Evolutionary conservation across 2,888 invertebrate species (phyloP), one percentile per base, ranked within the genome.

Genomic region (Heliconius aoede): DNA sequence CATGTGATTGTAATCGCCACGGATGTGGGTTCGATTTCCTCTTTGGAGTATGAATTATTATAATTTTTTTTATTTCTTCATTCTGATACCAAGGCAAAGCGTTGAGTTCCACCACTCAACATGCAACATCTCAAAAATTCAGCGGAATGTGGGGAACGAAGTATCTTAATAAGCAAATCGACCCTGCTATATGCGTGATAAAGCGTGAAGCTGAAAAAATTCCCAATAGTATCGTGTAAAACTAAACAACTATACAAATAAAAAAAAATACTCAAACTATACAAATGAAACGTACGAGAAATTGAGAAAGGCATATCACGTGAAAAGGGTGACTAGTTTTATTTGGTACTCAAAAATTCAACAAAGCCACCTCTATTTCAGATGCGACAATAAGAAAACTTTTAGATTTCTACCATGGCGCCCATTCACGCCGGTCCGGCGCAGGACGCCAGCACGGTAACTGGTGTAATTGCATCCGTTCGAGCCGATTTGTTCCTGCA

Each of bases 391-490:
- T 69, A 69, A 69, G 55, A 55, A 51, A 69, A 69, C 55, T 69
- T 69, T 69, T 32, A 69, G 69, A 69, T 60, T 72, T 72, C 24
- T 46, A 73, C 64, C 84, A 84, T 85, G 84, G n/a, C 75, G 58
- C 68, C 36, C 71, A 64, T 58, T 67, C 30, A 46, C 62, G 51
- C n/a, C 62, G 32, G 71, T 71, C 71, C 62, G 64, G n/a, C 71
- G 32, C 11, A 32, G 11, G 9, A 36, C 32, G 84, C 85, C 86
- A 84, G 80, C 83, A 80, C 83, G 76, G 85, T 82, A 82, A 82
- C 81, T 79, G 82, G 75, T 80, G 84, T 90, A 90, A 90, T 90
- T 90, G 87, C 89, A 86, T 90, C 90, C 90, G 90, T 83, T 87
- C 84, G 85, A 85, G 86, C 84, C 85, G 84, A 85, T 85, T 82